A percentile compares a stretch with the other conserved stretches of the same genome.
These are phyloP conservation scores for Labroides dimidiatus DNA, from an alignment of 2,797 vertebrate genomes.

Conservation along the genomic window DNA sequence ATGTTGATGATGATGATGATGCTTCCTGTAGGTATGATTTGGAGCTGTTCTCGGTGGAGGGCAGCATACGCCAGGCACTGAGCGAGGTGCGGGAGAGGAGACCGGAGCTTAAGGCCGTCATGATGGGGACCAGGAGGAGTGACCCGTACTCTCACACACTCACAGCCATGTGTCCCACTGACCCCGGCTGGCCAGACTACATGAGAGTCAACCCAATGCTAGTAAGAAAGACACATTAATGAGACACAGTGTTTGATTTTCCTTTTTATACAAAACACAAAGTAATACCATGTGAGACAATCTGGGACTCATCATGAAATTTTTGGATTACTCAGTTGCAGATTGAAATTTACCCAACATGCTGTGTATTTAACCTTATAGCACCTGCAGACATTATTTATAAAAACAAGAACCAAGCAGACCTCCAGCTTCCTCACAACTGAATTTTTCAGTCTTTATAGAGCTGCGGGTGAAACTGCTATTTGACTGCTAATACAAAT, in stretches of 20 bases:
- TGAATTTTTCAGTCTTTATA: background rate
- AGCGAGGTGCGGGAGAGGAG: conserved; percentile 82
- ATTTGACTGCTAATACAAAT: conserved; percentile 35
- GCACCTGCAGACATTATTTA: conserved; percentile 18
- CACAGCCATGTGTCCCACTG: conserved; percentile 87
- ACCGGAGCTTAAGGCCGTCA: conserved; percentile 88
- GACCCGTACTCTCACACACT: conserved; percentile 93
- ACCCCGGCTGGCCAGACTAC: conserved; percentile 92
- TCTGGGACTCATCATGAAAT: background rate
- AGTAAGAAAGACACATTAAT: conserved; percentile 74
- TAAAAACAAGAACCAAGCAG: conserved; percentile 15
- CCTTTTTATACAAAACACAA: background rate
- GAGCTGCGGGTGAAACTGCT: conserved; percentile 29
- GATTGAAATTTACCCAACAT: background rate
- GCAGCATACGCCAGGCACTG: conserved; percentile 90
- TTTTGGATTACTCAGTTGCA: background rate
- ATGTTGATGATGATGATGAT: too few species aligned
- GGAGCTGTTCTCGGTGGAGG: conserved; percentile 88
- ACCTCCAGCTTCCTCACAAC: background rate
- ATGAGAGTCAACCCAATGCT: conserved; percentile 95
- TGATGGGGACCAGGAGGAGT: conserved; percentile 94
- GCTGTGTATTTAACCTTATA: background rate
- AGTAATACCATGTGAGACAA: background rate
- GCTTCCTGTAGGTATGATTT: conserved; percentile 85
- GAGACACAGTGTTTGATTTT: too few species aligned